Conservation (phyloP, 2,113 vertebrate species). For the Condylura cristata region DNA sequence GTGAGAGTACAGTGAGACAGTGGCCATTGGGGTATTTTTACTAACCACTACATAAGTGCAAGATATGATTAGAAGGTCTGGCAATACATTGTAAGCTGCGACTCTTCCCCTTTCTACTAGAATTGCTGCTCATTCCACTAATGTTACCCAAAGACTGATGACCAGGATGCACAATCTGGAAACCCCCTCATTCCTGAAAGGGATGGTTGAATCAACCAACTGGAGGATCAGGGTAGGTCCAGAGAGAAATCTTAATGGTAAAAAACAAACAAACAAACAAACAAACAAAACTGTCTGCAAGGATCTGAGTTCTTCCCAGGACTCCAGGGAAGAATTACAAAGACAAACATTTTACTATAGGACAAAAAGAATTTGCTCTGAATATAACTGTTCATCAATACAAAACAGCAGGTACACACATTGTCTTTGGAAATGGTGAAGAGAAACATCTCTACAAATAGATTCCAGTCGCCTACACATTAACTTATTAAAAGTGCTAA, state of each 20-base stretch:
- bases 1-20: neutral
- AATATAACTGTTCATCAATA: neutral
- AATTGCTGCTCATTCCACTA: neutral
- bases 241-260: neutral
- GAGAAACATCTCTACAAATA: neutral
- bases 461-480: neutral
- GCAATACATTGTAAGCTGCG: neutral
- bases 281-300: constrained; percentile 22
- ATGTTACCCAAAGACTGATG: neutral
- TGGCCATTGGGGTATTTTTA: neutral
- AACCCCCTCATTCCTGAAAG: neutral
- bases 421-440: neutral
- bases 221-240: neutral
- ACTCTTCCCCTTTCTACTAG: neutral
- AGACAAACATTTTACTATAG: neutral
- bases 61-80: neutral
- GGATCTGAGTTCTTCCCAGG: neutral
- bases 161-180: neutral
- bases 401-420: neutral
- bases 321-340: neutral
- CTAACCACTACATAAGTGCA: neutral
- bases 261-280: too few relatives aligned
- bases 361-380: constrained; percentile 1
- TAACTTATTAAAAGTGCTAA: neutral
- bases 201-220: neutral